Conservation (phyloP, 2,797 vertebrate genomes). For the Decapterus maruadsi region DNA sequence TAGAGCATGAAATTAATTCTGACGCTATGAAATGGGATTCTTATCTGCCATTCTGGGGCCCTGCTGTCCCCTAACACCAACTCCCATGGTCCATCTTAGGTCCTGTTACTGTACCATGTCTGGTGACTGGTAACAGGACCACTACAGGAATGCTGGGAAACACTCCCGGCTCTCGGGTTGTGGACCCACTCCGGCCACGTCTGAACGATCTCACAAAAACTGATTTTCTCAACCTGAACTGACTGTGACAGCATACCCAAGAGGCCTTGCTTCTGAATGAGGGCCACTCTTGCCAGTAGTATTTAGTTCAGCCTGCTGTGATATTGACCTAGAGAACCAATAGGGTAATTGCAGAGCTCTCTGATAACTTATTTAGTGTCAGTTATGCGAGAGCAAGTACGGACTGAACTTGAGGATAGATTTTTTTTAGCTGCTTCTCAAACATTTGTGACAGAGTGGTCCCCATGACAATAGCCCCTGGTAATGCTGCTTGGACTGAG, state of each 20-base stretch:
- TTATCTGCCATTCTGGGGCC: conserved; percentile 77
- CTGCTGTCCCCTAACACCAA: conserved; percentile 59
- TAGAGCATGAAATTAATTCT: conserved; percentile 83
- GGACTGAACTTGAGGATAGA: neutral
- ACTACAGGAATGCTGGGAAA: conserved; percentile 48
- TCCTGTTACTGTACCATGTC: conserved; percentile 33
- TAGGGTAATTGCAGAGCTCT: conserved; percentile 13
- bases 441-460: conserved; percentile 65
- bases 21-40: conserved; percentile 85
- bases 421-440: conserved; percentile 32
- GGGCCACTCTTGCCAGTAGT: conserved; percentile 61
- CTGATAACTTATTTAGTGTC: conserved; percentile 19
- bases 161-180: conserved; percentile 70
- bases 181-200: conserved; percentile 74
- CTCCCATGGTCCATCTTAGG: conserved; percentile 56
- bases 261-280: conserved; percentile 80
- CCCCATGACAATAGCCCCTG: conserved; percentile 79
- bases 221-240: conserved; percentile 64
- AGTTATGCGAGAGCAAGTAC: conserved; percentile 17
- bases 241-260: conserved; percentile 69
- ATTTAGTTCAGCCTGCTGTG: conserved; percentile 12
- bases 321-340: conserved; percentile 29
- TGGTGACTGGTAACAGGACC: conserved; percentile 31
- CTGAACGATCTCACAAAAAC: conserved; percentile 69
- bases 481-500: conserved; percentile 76